These are phyloP conservation scores for Melanerpes aurifrons DNA, from an alignment of 2,113 vertebrate genomes.

Conservation along the genomic window DNA sequence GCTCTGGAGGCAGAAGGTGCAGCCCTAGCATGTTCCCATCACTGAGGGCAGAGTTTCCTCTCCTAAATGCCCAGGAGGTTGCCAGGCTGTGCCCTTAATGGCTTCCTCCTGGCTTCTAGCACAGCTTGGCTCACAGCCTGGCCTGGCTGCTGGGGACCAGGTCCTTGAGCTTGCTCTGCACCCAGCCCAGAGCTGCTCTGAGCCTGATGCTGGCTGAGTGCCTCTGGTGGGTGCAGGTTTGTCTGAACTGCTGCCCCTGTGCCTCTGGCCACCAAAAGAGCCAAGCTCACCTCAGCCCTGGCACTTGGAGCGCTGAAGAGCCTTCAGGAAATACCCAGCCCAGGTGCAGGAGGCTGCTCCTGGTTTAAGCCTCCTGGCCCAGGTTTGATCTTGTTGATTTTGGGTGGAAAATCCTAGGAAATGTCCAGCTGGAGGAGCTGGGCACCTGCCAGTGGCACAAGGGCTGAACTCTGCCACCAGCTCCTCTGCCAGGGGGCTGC, in stretches of 20 bases:
- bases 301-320: not conserved
- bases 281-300: not conserved
- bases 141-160: slow-evolving; percentile 24
- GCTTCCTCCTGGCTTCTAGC: slow-evolving; percentile 56
- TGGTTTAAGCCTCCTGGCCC: not conserved
- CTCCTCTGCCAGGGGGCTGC: not conserved
- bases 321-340: not conserved
- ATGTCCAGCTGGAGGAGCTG: not conserved
- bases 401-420: not conserved
- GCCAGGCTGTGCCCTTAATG: slow-evolving; percentile 21
- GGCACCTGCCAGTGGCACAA: not conserved
- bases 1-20: not conserved
- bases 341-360: not conserved
- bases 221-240: not conserved
- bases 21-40: not conserved
- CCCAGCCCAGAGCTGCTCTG: not conserved
- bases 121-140: slow-evolving; percentile 49
- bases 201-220: not conserved
- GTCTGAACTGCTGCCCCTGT: not conserved
- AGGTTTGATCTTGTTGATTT: not conserved
- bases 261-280: not conserved
- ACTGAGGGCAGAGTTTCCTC: not conserved
- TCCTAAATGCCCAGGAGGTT: not conserved
- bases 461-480: not conserved
- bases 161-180: not conserved